Evolutionary conservation across 2,888 invertebrate species (phyloP).

Genomic region (Dryomyza anilis): DNA sequence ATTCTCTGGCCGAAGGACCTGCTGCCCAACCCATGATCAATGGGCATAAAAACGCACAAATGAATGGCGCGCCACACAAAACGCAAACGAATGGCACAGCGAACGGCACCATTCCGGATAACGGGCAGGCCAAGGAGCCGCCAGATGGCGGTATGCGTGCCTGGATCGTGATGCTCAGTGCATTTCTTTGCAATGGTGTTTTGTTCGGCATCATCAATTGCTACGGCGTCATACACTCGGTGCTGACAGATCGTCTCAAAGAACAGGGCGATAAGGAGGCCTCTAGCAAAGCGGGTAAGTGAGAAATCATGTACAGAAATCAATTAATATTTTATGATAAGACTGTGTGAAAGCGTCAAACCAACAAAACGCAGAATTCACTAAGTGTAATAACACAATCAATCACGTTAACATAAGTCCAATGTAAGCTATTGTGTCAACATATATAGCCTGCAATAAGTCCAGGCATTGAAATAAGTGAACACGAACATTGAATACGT

Average conservation of each 20-base stretch:
- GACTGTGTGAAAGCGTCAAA: no score
- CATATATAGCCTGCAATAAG: no score
- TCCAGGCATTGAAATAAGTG: no score
- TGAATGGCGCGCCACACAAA: constrained; percentile 5
- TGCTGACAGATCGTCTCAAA: constrained; percentile 69
- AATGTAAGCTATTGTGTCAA: no score
- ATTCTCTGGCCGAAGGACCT: constrained; percentile 32
- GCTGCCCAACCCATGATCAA: constrained; percentile 28
- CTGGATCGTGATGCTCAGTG: constrained; percentile 81
- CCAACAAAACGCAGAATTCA: no score
- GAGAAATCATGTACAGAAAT: no score
- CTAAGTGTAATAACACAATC: no score
- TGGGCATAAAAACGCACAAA: neutral
- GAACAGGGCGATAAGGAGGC: constrained; percentile 72
- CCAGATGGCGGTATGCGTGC: constrained; percentile 77
- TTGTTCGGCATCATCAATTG: constrained; percentile 91
- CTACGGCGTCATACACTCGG: constrained; percentile 79
- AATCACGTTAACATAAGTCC: no score
- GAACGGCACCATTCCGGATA: no score
- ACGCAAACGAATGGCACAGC: constrained; percentile 14
- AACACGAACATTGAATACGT: no score
- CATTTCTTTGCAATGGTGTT: constrained; percentile 88
- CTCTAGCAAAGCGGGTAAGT: constrained; percentile 83
- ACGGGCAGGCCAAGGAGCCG: constrained; percentile 61
- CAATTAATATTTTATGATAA: no score